Conservation (phyloP, 2,113 vertebrate genomes). For the rat (Rattus norvegicus) region GRCr8 NC_086020.1:119394501-119395000, state of each 20-base stretch:
- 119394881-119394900: not conserved
- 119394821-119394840: not conserved
- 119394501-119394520: not conserved
- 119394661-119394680: no score
- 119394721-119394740: no score
- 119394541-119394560: not conserved
- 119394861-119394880: not conserved
- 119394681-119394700: not conserved
- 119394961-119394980: not conserved
- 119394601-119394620: not conserved
- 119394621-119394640: not conserved
- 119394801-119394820: not conserved
- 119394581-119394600: not conserved
- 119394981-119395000: not conserved
- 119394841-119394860: not conserved
- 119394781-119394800: not conserved
- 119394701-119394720: not conserved
- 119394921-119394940: not conserved
- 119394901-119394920: not conserved
- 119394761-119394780: not conserved
- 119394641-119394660: not conserved
- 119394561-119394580: no score
- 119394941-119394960: not conserved
- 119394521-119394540: not conserved
- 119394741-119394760: no score